Evolutionary conservation across 2,113 vertebrate genomes (phyloP).

Genomic region (Butorides virescens): DNA sequence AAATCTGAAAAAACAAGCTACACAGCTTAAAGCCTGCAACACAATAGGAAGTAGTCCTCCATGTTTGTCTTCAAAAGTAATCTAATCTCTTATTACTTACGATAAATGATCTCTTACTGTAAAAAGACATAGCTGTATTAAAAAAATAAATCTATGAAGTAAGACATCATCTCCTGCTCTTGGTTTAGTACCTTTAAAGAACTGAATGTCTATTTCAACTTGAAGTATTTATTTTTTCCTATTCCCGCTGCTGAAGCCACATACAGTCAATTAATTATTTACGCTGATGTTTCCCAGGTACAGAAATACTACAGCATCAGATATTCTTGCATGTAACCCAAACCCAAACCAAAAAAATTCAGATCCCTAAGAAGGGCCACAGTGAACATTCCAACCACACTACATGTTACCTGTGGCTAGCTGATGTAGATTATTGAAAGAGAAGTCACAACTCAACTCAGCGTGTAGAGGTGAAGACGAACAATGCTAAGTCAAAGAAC

Average conservation of each 20-base stretch:
- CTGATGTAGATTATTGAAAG: neutral
- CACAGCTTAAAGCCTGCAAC: neutral
- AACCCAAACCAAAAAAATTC: neutral
- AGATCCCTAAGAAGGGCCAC: neutral
- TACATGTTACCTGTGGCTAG: neutral
- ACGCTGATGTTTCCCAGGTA: constrained; percentile 18
- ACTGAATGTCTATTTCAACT: neutral
- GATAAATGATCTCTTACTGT: neutral
- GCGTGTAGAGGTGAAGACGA: neutral
- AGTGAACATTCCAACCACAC: neutral
- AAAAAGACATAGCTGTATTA: neutral
- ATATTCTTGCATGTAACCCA: constrained; percentile 26
- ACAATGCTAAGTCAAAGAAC: neutral
- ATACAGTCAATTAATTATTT: constrained; percentile 44
- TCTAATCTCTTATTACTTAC: neutral
- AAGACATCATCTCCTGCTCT: neutral
- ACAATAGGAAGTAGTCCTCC: neutral
- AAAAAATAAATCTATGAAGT: neutral
- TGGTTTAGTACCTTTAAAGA: neutral
- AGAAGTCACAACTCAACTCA: neutral
- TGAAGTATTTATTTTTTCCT: neutral
- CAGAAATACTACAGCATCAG: constrained; percentile 10
- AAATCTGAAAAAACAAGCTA: neutral
- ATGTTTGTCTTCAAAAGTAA: neutral
- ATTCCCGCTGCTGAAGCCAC: neutral